Percentiles rank a stretch among this genome's conserved stretches.
phyloP scores from a whole-genome alignment of 2,888 invertebrate genomes.

The Anagyrus pseudococci region DNA sequence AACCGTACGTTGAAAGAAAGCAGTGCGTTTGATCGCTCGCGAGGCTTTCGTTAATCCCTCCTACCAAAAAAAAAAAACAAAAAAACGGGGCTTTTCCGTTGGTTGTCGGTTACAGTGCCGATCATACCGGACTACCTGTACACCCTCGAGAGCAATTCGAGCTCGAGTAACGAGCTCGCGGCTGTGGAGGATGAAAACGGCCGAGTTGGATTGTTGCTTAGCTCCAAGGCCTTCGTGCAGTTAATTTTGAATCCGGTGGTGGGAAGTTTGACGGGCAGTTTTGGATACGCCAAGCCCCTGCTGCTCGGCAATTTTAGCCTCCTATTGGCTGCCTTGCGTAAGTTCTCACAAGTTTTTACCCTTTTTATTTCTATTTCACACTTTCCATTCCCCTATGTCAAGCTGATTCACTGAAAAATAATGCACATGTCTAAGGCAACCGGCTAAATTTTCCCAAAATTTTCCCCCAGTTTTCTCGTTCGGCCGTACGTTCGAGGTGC shows the following conservation, averaged over 20 bases:
- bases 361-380: neutral
- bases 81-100: neutral
- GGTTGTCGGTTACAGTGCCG: conserved; percentile 69
- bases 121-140: conserved; percentile 80
- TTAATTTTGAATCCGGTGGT: conserved; percentile 78
- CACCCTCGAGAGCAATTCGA: conserved; percentile 59
- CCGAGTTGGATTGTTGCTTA: conserved; percentile 72
- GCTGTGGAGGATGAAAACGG: conserved; percentile 65
- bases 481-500: conserved; percentile 72
- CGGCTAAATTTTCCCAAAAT: neutral
- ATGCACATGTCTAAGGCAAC: neutral
- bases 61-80: neutral
- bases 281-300: conserved; percentile 74
- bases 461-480: conserved; percentile 74
- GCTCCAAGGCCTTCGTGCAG: conserved; percentile 83
- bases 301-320: conserved; percentile 74
- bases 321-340: conserved; percentile 73
- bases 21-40: too few relatives aligned
- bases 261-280: conserved; percentile 71
- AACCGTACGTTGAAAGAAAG: too few relatives aligned
- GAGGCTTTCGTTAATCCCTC: neutral
- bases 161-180: conserved; percentile 2
- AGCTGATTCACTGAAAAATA: neutral
- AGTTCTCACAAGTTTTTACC: conserved; percentile 56
- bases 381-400: neutral